phyloP scores from a whole-genome alignment of 1,140 invertebrate species.

The Eubasilissa regina region DNA sequence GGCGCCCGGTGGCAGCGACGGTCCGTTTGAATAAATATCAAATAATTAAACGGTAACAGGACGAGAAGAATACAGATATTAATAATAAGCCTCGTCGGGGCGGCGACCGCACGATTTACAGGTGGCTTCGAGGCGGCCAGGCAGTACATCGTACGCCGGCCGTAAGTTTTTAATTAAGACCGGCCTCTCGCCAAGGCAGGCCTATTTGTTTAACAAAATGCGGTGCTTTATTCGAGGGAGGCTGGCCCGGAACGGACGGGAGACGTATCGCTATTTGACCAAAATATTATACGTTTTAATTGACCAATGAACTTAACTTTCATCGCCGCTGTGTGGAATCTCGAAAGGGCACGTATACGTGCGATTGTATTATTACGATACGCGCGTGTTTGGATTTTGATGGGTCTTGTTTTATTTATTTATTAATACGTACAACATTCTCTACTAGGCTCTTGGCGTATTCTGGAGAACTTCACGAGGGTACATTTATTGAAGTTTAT shows the following conservation, averaged over 20 bases:
- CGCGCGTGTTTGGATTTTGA: no score
- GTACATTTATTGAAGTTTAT: no score
- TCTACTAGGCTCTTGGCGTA: no score
- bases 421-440: no score
- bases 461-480: no score
- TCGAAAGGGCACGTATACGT: no score
- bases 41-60: slow-evolving; percentile 54
- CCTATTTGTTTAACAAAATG: slow-evolving; percentile 59
- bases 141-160: slow-evolving; percentile 50
- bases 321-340: background rate
- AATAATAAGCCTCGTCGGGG: slow-evolving; percentile 40
- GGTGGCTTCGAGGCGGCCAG: slow-evolving; percentile 50
- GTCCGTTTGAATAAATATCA: slow-evolving; percentile 56
- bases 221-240: slow-evolving; percentile 47
- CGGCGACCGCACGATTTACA: slow-evolving; percentile 55
- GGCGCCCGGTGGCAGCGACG: slow-evolving; percentile 4
- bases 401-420: no score
- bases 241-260: background rate
- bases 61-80: slow-evolving; percentile 50
- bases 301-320: slow-evolving; percentile 34
- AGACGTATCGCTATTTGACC: slow-evolving; percentile 32
- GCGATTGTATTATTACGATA: no score
- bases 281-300: slow-evolving; percentile 26
- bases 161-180: slow-evolving; percentile 58
- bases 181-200: slow-evolving; percentile 47